A percentile compares a stretch with the other conserved stretches of the same genome.
Evolutionary conservation across 2,888 invertebrate species (phyloP).

Genomic region (Cecidostiba fungosa): DNA sequence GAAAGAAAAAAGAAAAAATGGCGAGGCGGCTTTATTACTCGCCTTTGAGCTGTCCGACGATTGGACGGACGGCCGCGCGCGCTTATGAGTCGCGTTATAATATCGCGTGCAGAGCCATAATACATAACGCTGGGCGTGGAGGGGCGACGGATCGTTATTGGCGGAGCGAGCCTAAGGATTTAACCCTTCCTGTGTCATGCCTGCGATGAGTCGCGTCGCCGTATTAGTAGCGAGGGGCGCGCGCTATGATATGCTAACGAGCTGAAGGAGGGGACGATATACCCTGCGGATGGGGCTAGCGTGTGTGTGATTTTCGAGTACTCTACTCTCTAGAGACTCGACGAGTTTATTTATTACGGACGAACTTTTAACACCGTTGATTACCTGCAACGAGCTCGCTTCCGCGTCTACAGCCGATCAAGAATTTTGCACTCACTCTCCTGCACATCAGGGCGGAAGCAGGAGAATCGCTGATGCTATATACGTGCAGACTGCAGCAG

Average conservation of each 20-base stretch:
- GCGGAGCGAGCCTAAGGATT: slow-evolving; percentile 71
- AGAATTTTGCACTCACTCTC: neutral
- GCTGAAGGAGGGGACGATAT: slow-evolving; percentile 62
- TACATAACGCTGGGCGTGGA: slow-evolving; percentile 47
- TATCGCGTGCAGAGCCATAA: slow-evolving; percentile 11
- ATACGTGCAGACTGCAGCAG: neutral
- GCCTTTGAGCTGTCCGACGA: slow-evolving; percentile 77
- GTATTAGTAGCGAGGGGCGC: slow-evolving; percentile 63
- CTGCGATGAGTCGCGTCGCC: slow-evolving; percentile 21
- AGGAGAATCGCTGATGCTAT: too few relatives aligned
- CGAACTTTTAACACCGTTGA: neutral
- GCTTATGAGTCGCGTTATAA: slow-evolving; percentile 18
- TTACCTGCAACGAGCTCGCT: neutral
- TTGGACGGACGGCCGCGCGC: slow-evolving; percentile 73
- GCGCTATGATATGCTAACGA: slow-evolving; percentile 77
- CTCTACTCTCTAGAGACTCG: neutral
- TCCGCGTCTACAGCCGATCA: neutral
- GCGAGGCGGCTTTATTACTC: slow-evolving; percentile 72
- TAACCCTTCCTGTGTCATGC: slow-evolving; percentile 70
- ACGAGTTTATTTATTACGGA: neutral
- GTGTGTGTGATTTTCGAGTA: neutral
- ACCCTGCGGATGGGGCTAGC: neutral
- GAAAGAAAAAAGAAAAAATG: slow-evolving; percentile 70
- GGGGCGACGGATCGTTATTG: slow-evolving; percentile 73
- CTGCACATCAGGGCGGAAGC: neutral